phyloP scores from a whole-genome alignment of 2,113 vertebrate species.

The Seriola aureovittata region DNA sequence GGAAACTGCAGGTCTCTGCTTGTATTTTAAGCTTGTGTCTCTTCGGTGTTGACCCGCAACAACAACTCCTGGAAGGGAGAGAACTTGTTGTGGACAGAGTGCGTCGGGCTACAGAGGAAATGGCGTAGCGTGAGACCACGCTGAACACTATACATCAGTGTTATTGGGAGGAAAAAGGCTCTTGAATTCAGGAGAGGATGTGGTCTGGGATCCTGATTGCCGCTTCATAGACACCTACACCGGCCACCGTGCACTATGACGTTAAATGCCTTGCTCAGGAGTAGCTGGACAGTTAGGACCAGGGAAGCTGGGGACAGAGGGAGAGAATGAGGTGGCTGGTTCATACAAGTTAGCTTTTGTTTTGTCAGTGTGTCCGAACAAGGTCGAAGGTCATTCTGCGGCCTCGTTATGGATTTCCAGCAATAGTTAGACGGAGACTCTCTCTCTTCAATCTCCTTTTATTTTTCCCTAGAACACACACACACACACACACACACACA shows the following conservation, averaged over 20 bases:
- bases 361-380: not conserved
- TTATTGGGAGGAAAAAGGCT: not conserved
- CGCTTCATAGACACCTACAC: no score
- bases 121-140: not conserved
- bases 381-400: conserved; percentile 39
- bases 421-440: not conserved
- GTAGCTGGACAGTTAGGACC: not conserved
- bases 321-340: not conserved
- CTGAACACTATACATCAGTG: not conserved
- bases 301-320: not conserved
- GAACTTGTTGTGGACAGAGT: not conserved
- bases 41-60: not conserved
- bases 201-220: not conserved
- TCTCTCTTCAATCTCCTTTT: not conserved
- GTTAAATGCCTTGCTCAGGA: not conserved
- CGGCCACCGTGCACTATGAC: not conserved
- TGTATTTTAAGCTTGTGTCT: not conserved
- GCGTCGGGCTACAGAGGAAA: not conserved
- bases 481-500: conserved; percentile 34
- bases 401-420: not conserved
- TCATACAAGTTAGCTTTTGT: not conserved
- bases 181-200: no score
- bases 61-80: not conserved
- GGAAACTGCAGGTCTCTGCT: not conserved
- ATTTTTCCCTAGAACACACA: not conserved